Percentiles rank a stretch among this genome's conserved stretches.
phyloP scores from a whole-genome alignment of 2,888 invertebrate species.

The Alcis repandata region DNA sequence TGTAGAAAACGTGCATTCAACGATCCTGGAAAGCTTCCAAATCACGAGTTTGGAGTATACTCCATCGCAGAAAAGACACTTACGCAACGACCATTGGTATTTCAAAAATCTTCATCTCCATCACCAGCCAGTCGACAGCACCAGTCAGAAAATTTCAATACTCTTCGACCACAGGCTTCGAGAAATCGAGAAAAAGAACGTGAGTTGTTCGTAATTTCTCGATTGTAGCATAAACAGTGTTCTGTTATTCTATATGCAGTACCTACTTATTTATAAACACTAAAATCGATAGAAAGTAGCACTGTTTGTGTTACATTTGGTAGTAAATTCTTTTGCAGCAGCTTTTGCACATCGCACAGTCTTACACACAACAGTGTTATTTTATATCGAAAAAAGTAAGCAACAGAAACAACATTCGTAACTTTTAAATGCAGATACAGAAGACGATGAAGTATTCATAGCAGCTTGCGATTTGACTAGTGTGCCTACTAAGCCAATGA shows the following conservation, averaged over 20 bases:
- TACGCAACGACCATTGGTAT: slow-evolving; percentile 59
- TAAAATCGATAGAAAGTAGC: slow-evolving; percentile 62
- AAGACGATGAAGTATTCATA: slow-evolving; percentile 69
- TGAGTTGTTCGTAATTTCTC: slow-evolving; percentile 43
- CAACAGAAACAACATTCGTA: slow-evolving; percentile 6
- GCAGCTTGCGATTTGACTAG: slow-evolving; percentile 71
- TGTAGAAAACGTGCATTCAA: slow-evolving; percentile 71
- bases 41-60: slow-evolving; percentile 75
- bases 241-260: slow-evolving; percentile 47
- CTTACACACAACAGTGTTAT: slow-evolving; percentile 68
- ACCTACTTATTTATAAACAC: slow-evolving; percentile 20
- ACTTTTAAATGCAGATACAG: slow-evolving; percentile 57
- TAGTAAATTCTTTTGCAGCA: slow-evolving; percentile 50
- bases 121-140: slow-evolving; percentile 60
- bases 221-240: slow-evolving; percentile 62
- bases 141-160: slow-evolving; percentile 53
- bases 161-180: slow-evolving; percentile 64
- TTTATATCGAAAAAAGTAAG: slow-evolving; percentile 53
- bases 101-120: slow-evolving; percentile 65
- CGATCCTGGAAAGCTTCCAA: slow-evolving; percentile 69
- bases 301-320: slow-evolving; percentile 64
- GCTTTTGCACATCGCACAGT: slow-evolving; percentile 67
- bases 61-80: slow-evolving; percentile 68
- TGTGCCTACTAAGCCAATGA: slow-evolving; percentile 51
- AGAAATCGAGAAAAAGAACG: slow-evolving; percentile 64